Evolutionary conservation across 2,113 vertebrate genomes (phyloP).

Genomic region (Crocuta crocuta): DNA sequence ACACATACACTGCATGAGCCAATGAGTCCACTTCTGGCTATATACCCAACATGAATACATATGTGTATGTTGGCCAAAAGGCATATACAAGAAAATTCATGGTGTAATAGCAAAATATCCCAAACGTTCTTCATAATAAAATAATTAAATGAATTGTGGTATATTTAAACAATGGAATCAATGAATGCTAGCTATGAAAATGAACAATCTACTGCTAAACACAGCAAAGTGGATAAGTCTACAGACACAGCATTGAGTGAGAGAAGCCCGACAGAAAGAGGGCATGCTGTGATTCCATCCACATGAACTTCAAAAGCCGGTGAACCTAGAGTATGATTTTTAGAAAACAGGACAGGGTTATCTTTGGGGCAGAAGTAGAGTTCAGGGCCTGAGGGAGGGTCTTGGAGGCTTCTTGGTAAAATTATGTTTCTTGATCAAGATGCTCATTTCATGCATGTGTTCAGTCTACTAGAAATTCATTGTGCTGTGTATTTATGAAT

Average conservation of each 20-base stretch:
- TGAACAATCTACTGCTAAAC: no score
- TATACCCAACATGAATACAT: accelerated
- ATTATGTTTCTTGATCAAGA: neutral
- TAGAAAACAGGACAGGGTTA: neutral
- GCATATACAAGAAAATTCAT: neutral
- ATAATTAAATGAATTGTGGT: neutral
- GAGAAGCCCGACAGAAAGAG: neutral
- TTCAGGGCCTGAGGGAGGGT: neutral
- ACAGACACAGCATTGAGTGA: neutral
- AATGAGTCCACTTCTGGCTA: neutral
- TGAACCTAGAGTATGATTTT: accelerated
- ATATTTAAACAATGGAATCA: accelerated
- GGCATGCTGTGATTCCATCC: accelerated
- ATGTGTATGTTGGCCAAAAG: neutral
- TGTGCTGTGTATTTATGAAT: accelerated
- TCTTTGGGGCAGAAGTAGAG: no score
- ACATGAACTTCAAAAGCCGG: neutral
- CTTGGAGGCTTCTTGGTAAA: neutral
- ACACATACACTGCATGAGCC: accelerated
- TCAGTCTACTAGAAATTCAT: no score
- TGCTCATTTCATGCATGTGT: accelerated
- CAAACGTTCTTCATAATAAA: neutral
- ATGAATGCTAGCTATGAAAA: neutral
- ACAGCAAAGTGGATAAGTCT: neutral
- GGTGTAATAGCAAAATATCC: no score